Percentiles rank a stretch among this genome's conserved stretches.
Evolutionary conservation across 2,888 invertebrate genomes (phyloP).

Genomic region (Scrobipalpa atriplicella): DNA sequence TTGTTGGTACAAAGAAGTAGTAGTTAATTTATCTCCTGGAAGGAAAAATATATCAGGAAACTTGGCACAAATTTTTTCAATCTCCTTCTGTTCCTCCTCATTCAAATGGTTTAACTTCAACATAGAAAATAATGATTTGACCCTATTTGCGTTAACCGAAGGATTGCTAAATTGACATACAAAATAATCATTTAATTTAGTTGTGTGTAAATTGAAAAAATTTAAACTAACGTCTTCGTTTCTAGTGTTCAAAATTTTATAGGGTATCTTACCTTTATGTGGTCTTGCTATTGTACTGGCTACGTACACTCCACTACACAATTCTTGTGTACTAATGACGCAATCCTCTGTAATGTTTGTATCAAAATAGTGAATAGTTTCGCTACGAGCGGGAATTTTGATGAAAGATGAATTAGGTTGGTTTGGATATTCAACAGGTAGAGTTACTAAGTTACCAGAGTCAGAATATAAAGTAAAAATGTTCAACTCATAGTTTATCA

Average conservation of each 20-base stretch:
- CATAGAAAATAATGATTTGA: slow-evolving; percentile 34
- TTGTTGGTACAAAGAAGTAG: slow-evolving; percentile 34
- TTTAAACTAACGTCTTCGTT: slow-evolving; percentile 33
- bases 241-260: slow-evolving; percentile 35
- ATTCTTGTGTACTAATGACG: slow-evolving; percentile 33
- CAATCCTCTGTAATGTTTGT: slow-evolving; percentile 32
- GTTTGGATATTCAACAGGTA: not conserved
- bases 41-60: slow-evolving; percentile 38
- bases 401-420: not conserved
- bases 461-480: not conserved
- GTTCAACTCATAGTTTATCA: not conserved
- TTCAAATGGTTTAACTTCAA: slow-evolving; percentile 34
- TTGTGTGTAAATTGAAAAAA: slow-evolving; percentile 27
- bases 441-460: not conserved
- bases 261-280: slow-evolving; percentile 33
- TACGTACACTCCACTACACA: slow-evolving; percentile 35
- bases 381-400: slow-evolving; percentile 34
- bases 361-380: slow-evolving; percentile 34
- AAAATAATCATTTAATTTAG: slow-evolving; percentile 30
- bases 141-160: slow-evolving; percentile 33
- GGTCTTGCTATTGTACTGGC: slow-evolving; percentile 33
- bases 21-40: slow-evolving; percentile 34
- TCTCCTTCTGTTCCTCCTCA: slow-evolving; percentile 30
- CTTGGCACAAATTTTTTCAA: slow-evolving; percentile 37
- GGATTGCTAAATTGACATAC: slow-evolving; percentile 34